These are phyloP conservation scores for Koerneria pararmatus DNA, from an alignment of 2,888 invertebrate genomes.

Conservation along the genomic window DNA sequence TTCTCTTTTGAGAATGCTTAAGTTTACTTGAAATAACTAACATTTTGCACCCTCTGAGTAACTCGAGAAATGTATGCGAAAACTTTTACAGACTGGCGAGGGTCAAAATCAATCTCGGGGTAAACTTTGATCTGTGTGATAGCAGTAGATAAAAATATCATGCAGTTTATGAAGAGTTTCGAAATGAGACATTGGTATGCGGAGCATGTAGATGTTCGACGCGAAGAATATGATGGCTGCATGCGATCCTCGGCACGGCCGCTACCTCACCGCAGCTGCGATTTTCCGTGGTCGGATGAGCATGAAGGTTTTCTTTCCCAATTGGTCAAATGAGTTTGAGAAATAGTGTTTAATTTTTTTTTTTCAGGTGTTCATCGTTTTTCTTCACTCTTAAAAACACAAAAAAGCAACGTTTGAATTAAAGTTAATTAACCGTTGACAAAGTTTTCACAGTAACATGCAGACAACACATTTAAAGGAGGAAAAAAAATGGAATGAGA, in stretches of 20 bases:
- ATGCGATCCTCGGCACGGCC: slow-evolving; percentile 62
- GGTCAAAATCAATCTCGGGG: too few relatives aligned
- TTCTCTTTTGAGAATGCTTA: too few relatives aligned
- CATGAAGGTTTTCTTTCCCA: slow-evolving; percentile 64
- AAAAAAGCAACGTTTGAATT: slow-evolving; percentile 9
- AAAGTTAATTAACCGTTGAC: too few relatives aligned
- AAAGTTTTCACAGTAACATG: too few relatives aligned
- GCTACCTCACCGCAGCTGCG: slow-evolving; percentile 16
- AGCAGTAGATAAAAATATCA: too few relatives aligned
- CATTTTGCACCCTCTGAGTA: too few relatives aligned
- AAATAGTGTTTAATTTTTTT: neutral
- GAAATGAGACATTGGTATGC: too few relatives aligned
- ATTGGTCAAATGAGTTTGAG: neutral
- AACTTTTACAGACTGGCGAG: too few relatives aligned
- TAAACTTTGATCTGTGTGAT: too few relatives aligned
- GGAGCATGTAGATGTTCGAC: slow-evolving; percentile 70
- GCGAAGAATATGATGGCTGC: slow-evolving; percentile 65
- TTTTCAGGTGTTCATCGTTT: neutral
- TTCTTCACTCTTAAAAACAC: slow-evolving; percentile 6
- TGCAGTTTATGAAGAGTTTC: too few relatives aligned
- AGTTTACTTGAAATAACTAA: too few relatives aligned
- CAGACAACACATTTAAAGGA: neutral
- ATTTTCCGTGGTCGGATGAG: slow-evolving; percentile 67
- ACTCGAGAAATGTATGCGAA: too few relatives aligned
- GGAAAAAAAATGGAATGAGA: neutral